These are phyloP conservation scores for Escarpia spicata DNA, from an alignment of 2,888 invertebrate species.

Conservation along the genomic window DNA sequence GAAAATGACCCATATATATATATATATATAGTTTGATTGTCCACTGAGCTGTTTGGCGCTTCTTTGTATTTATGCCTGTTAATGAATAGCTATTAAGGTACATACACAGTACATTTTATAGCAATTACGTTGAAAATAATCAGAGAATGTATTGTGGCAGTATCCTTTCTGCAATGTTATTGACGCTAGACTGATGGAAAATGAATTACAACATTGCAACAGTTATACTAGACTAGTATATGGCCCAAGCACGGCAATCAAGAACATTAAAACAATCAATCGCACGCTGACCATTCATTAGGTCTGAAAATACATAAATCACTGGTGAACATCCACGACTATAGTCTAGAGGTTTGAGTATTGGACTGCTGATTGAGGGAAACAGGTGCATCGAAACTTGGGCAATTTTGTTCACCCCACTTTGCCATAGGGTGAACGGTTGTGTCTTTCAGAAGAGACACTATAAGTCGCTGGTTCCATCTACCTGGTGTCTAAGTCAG, in stretches of 20 bases:
- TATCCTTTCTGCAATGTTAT: neutral
- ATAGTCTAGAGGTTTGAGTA: too few species aligned
- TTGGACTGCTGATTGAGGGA: too few species aligned
- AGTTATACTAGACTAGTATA: neutral
- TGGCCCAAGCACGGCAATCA: neutral
- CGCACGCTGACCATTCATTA: neutral
- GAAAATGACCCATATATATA: too few species aligned
- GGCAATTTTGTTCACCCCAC: too few species aligned
- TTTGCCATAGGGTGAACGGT: too few species aligned
- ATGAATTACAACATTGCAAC: neutral
- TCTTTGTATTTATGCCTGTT: neutral
- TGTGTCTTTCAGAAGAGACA: too few species aligned
- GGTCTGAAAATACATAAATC: slow-evolving; percentile 9
- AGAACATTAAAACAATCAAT: slow-evolving; percentile 6
- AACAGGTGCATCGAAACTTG: too few species aligned
- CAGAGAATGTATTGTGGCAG: neutral
- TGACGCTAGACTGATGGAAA: neutral
- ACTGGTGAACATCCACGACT: neutral
- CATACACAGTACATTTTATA: neutral
- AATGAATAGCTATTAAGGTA: neutral
- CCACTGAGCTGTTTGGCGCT: neutral
- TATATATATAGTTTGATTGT: neutral
- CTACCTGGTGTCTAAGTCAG: too few species aligned
- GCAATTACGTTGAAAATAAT: neutral
- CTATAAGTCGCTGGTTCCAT: too few species aligned